Percentiles rank a stretch among this genome's conserved stretches.
These are phyloP conservation scores for Listrodromus nycthemerus DNA, from an alignment of 2,888 invertebrate species.

Conservation along the genomic window DNA sequence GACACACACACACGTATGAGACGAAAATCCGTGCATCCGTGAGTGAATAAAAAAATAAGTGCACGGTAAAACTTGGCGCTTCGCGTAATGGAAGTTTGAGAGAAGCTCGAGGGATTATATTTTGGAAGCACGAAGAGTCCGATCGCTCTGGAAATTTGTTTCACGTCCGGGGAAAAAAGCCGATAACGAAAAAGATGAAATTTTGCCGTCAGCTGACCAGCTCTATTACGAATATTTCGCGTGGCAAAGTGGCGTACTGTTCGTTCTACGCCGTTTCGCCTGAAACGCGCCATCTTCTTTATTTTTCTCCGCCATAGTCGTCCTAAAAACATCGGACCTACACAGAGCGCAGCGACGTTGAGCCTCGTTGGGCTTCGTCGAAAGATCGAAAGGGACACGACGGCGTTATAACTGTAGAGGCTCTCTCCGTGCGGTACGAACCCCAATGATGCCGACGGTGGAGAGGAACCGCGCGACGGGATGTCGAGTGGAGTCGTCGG, in stretches of 20 bases:
- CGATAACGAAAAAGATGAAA: not conserved
- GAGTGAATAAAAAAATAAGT: not conserved
- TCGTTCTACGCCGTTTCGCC: not conserved
- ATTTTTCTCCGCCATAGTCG: constrained; percentile 8
- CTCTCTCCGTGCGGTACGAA: constrained; percentile 4
- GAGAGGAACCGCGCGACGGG: constrained; percentile 56
- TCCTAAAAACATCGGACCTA: constrained; percentile 26
- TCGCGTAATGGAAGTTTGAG: not conserved
- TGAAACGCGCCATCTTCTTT: not conserved
- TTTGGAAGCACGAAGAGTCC: not conserved
- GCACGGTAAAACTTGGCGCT: not conserved
- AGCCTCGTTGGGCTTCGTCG: constrained; percentile 14
- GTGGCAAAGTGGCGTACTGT: not conserved
- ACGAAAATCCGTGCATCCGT: not conserved
- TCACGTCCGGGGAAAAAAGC: not conserved
- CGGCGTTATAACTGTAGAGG: constrained; percentile 8
- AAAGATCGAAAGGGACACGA: constrained; percentile 19
- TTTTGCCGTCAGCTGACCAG: not conserved
- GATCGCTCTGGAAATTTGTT: too few species aligned
- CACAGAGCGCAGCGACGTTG: constrained; percentile 13
- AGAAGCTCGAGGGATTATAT: too few species aligned
- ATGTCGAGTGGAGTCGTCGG: constrained; percentile 55
- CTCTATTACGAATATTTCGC: not conserved
- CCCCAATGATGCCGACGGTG: constrained; percentile 41
- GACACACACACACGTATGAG: not conserved